Conservation (phyloP, 2,113 vertebrate species). For the Stegastes partitus region DNA sequence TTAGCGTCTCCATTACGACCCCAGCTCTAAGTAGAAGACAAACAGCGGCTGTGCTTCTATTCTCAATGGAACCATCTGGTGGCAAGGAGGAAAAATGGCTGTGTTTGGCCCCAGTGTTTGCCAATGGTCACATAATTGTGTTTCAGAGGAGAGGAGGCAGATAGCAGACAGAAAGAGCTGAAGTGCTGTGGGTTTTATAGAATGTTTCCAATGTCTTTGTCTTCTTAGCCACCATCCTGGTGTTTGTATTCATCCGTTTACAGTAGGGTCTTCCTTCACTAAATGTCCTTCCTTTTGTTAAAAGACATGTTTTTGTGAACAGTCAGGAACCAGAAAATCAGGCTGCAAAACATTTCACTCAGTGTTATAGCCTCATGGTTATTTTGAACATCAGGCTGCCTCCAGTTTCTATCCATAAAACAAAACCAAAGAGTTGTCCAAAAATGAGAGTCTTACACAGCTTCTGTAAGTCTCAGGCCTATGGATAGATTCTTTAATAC, state of each 20-base stretch:
- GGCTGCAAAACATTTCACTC: conserved; percentile 5
- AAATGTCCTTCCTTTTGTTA: conserved; percentile 57
- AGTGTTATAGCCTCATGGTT: conserved; percentile 3
- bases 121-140: conserved; percentile 79
- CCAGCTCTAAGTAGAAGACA: conserved; percentile 82
- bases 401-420: background rate
- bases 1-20: conserved; percentile 81
- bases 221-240: conserved; percentile 56
- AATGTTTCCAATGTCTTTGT: conserved; percentile 71
- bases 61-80: conserved; percentile 86
- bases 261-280: conserved; percentile 60
- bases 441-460: background rate
- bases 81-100: conserved; percentile 81
- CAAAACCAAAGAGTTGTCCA: background rate
- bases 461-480: background rate
- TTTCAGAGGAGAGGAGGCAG: conserved; percentile 74
- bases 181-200: conserved; percentile 73
- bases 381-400: background rate
- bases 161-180: conserved; percentile 63
- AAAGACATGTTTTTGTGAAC: conserved; percentile 51
- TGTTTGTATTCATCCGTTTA: conserved; percentile 79
- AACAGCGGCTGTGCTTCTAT: conserved; percentile 77
- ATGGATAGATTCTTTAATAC: too few species aligned
- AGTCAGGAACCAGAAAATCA: conserved; percentile 51
- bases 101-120: conserved; percentile 79